Conservation (phyloP, 1,140 invertebrate species). For the Carposina sasakii region DNA sequence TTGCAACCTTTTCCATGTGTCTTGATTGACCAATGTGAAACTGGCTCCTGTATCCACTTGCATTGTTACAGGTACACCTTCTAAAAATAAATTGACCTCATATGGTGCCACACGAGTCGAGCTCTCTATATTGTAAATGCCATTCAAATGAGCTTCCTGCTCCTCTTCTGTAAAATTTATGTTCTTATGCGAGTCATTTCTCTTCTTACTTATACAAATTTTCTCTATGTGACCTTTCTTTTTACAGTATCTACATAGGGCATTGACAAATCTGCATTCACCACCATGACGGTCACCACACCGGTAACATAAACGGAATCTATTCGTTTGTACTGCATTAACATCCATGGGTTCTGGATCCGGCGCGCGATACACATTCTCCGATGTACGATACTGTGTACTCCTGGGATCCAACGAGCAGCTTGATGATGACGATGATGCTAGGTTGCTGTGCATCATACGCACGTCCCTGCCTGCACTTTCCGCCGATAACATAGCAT, state of each 20-base stretch:
- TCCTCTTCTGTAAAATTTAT: slow-evolving; percentile 16
- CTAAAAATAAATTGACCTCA: slow-evolving; percentile 8
- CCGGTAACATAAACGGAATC: slow-evolving; percentile 18
- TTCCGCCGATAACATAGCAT: slow-evolving; percentile 22
- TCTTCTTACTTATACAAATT: slow-evolving; percentile 26
- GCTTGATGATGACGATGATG: too few species aligned
- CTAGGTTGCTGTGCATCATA: slow-evolving; percentile 14
- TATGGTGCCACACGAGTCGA: slow-evolving; percentile 13
- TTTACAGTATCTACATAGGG: slow-evolving; percentile 24
- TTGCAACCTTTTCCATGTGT: slow-evolving; percentile 11
- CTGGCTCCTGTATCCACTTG: slow-evolving; percentile 26
- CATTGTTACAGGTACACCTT: slow-evolving; percentile 11
- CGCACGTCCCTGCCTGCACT: slow-evolving; percentile 21
- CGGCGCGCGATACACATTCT: neutral
- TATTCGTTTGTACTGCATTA: slow-evolving; percentile 12
- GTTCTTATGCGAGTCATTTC: neutral
- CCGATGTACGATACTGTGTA: neutral
- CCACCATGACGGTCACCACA: slow-evolving; percentile 22
- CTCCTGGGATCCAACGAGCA: too few species aligned
- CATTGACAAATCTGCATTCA: slow-evolving; percentile 22
- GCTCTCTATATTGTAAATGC: slow-evolving; percentile 17
- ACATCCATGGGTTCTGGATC: slow-evolving; percentile 23
- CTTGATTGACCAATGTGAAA: slow-evolving; percentile 13
- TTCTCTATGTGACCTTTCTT: slow-evolving; percentile 27
- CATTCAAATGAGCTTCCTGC: slow-evolving; percentile 14